phyloP scores from a whole-genome alignment of 2,113 vertebrate genomes.

The Elephantulus edwardii region DNA sequence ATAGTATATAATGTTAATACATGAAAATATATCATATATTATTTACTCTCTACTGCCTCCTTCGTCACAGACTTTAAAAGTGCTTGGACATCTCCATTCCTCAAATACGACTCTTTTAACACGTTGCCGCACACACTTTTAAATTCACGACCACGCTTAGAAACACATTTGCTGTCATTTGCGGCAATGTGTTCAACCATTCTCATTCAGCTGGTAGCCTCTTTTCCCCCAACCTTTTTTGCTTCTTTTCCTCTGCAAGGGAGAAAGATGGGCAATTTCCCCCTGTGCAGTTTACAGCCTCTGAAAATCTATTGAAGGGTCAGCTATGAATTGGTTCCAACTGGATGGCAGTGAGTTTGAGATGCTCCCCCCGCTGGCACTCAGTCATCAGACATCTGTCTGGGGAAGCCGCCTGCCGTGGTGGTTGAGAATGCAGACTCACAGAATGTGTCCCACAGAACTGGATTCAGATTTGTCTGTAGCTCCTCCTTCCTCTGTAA shows the following conservation, averaged over 20 bases:
- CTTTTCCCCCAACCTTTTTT: not conserved
- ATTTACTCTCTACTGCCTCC: not conserved
- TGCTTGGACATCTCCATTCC: not conserved
- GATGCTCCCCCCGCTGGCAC: not conserved
- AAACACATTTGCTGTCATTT: no score
- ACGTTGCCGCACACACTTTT: no score
- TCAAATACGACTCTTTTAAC: not conserved
- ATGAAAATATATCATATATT: no score
- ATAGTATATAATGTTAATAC: no score
- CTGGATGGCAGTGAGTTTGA: no score
- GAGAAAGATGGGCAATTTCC: no score
- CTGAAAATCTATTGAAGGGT: no score
- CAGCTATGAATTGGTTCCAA: no score
- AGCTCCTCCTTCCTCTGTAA: not conserved
- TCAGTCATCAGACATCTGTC: rapidly evolving
- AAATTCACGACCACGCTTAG: no score
- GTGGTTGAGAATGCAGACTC: not conserved
- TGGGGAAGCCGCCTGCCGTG: not conserved
- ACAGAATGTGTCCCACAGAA: not conserved
- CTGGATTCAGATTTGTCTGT: not conserved
- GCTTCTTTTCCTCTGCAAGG: not conserved
- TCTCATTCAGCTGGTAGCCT: not conserved
- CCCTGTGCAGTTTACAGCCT: no score
- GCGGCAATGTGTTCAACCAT: not conserved
- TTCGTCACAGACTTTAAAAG: not conserved